Base-by-base conservation (phyloP, 2,888 invertebrate genomes). In the Drosophila dives region DNA sequence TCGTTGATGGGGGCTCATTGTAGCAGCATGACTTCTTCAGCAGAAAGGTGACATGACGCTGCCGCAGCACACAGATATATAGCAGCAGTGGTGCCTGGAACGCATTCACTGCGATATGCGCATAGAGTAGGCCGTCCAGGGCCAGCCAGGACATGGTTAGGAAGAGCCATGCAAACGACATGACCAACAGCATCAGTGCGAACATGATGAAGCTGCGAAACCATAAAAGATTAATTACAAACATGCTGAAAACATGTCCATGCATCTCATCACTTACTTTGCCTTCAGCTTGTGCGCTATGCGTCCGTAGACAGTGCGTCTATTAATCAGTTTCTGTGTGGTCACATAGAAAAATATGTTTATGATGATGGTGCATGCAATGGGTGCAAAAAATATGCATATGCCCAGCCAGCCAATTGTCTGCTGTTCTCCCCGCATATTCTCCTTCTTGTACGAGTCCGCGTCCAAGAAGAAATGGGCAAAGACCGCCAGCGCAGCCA, bases 231-330 rank as follows among this genome's bases (percentile, higher is more conserved):
- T 49, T 62, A 33, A 36, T 36, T 15, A 49, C 7, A 1, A 23
- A 42, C 38, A 34, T 40, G n/a, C 15, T 20, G 1, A 10, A 34
- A 42, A 12, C 3, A 38, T n/a, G 26, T 12, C 15, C 23, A 20
- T 0, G 26, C 12, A 11, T 17, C 11, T 17, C 11, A 3, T 8
- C 8, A 81, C 92, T 92, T 93, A 96, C 96, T 96, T 97, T 93
- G 97, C 96, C 92, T 96, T 96, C 73, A 97, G 94, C 93, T 97
- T 97, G 88, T 97, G 96, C 89, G 97, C 97, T 86, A 97, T 97
- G 80, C 97, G 94, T 53, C 97, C 97, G 91, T 97, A 97, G 5
- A 97, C 96, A 89, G 96, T 96, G 94, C 97, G 96, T 77, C 96
- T 94, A 89, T 96, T 97, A 65, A 97, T 96, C 33, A 96, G 95